Base-by-base conservation (phyloP, 2,888 invertebrate species). In the Cerceris rybyensis region DNA sequence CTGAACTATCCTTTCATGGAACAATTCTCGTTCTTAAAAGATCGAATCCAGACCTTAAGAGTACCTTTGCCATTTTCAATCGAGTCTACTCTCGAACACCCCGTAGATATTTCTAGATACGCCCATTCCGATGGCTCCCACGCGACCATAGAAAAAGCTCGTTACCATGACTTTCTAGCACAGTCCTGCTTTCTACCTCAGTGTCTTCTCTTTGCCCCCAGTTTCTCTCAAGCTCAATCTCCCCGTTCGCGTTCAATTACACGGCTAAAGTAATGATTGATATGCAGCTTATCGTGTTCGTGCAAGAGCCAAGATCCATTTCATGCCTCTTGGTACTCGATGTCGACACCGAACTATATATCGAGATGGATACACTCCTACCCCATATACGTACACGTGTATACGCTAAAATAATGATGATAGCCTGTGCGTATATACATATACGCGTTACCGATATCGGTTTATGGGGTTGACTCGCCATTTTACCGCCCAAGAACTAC, bases 131-230 rank as follows among this genome's bases (percentile, higher is more conserved):
- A 72, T 59, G 72, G 68, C 80, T 87, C 87, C 83, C 87, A 87
- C 87, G 87, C 76, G 78, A 74, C 64, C 80, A 54, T 65, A 80
- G 80, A 86, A 85, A 84, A 82, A 82, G 83, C 78, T 80, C 80
- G 81, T 85, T 81, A 81, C 75, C 80, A 70, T 71, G 78, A 81
- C 79, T 72, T 81, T 81, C 76, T 74, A 75, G 65, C 64, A 66
- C 52, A 16, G 64, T 75, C 72, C 78, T 75, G 77, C 70, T 67
- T 78, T 75, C 75, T 66, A 46, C 28, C 57, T 52, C 64, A 50
- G 59, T 59, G 58, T 67, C 68, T 70, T 78, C 59, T 55, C 55
- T 39, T 58, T 50, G 49, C 42, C 52, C 54, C 17, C n/a, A 16
- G 55, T 55, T n/a, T 9, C 14, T n/a, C 49, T 42, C 64, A 28